Base-by-base conservation (phyloP, 2,888 invertebrate species). In the Cactoblastis cactorum region DNA sequence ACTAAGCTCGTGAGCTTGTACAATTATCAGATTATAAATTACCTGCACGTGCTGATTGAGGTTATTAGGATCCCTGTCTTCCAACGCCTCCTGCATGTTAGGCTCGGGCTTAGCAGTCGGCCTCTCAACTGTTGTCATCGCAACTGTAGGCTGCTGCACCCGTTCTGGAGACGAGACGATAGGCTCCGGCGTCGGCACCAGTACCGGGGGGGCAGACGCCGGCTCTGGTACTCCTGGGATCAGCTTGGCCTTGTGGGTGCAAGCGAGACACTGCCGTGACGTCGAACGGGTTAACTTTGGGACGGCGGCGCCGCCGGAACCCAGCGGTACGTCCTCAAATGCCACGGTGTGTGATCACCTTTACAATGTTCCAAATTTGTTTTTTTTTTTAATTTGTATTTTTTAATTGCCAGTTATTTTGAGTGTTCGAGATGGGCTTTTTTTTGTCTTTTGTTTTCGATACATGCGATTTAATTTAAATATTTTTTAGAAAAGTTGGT, bases 31-130 rank as follows among this genome's bases (percentile, higher is more conserved):
- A 32, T 32, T 32, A 6, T 14, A 15, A 6, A 35, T 67, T 76
- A 94, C 95, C 92, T 94, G 93, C 45, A 95, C 83, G 74, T 94
- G 94, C 53, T 91, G 91, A 67, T 94, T 94, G 55, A 95, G 74
- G 54, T 88, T 91, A 63, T 94, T 93, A 0, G 95, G 95, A 68
- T 95, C 94, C 55, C 94, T 77, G 63, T 94, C 93, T 63, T 94
- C 93, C 53, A 94, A 77, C 47, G 92, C 90, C 38, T 88, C 84
- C 4, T 75, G 74, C 35, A 83, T 77, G 48, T 75, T 87, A n/a
- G n/a, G n/a, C 35, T 85, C 89, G 45, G 88, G 80, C 57, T 91
- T 91, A 15, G 72, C 69, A 24, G 71, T 67, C 64, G 77, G 72
- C 53, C 55, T 55, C 35, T 65, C 59, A 35, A 62, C 57, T 8